These are phyloP conservation scores for Corydoras sp. DNA, from an alignment of 2,113 vertebrate species.

Conservation along the genomic window DNA sequence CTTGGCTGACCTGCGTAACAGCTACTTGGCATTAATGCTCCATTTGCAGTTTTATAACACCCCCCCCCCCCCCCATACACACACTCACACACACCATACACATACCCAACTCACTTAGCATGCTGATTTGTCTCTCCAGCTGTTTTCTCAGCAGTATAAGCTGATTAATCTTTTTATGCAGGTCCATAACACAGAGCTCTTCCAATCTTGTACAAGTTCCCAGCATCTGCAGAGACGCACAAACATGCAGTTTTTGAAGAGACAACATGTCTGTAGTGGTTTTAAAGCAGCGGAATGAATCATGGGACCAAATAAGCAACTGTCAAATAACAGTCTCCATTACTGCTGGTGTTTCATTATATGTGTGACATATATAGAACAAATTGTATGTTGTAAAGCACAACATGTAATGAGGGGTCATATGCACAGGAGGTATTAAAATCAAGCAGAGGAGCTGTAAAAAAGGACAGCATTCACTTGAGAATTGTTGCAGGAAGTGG, in stretches of 20 bases:
- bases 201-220: neutral
- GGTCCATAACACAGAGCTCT: neutral
- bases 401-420: neutral
- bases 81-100: no score
- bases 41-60: no score
- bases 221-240: neutral
- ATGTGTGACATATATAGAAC: conserved; percentile 20
- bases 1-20: conserved; percentile 5
- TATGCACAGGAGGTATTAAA: neutral
- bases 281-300: neutral
- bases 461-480: neutral
- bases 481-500: conserved; percentile 30
- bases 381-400: conserved; percentile 10
- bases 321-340: conserved; percentile 25
- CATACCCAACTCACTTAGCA: neutral
- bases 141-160: conserved; percentile 34
- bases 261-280: neutral
- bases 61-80: no score
- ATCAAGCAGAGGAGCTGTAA: conserved; percentile 2
- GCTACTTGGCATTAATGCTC: neutral
- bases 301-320: neutral
- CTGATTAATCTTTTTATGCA: neutral
- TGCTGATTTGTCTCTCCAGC: conserved; percentile 26
- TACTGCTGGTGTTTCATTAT: conserved; percentile 15
- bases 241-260: neutral